These are phyloP conservation scores for Epiblema foenella DNA, from an alignment of 2,888 invertebrate species.

Conservation along the genomic window DNA sequence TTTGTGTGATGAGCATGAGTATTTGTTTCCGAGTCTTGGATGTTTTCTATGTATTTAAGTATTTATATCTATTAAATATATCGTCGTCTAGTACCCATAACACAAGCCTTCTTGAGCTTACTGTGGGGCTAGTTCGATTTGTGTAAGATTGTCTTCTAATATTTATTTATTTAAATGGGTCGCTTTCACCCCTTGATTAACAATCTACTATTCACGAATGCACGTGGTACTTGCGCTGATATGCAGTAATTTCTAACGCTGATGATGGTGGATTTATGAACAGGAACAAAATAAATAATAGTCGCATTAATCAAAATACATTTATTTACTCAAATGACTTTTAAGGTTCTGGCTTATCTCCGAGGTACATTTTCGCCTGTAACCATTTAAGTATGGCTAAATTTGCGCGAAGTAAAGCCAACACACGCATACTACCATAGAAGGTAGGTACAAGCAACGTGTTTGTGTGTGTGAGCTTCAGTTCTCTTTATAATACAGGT, in stretches of 20 bases:
- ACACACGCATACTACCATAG: constrained; percentile 4
- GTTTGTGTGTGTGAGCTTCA: constrained; percentile 3
- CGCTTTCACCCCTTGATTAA: too few relatives aligned
- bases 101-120: too few relatives aligned
- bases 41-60: too few relatives aligned
- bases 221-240: too few relatives aligned
- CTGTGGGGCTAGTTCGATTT: too few relatives aligned
- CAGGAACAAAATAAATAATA: constrained; percentile 7
- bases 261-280: background rate
- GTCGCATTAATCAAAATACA: constrained; percentile 62
- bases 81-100: too few relatives aligned
- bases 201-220: too few relatives aligned
- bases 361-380: constrained; percentile 68
- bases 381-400: constrained; percentile 49
- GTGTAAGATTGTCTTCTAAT: too few relatives aligned
- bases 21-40: too few relatives aligned
- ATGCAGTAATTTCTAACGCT: background rate
- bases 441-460: background rate
- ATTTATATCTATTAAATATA: too few relatives aligned
- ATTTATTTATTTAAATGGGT: too few relatives aligned
- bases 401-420: constrained; percentile 2
- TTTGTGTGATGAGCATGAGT: too few relatives aligned
- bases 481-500: constrained; percentile 18
- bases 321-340: constrained; percentile 75
- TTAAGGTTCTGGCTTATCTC: constrained; percentile 68